A percentile compares a stretch with the other conserved stretches of the same genome.
Evolutionary conservation across 2,888 invertebrate species (phyloP).

Genomic region (Heliconius ethilla): DNA sequence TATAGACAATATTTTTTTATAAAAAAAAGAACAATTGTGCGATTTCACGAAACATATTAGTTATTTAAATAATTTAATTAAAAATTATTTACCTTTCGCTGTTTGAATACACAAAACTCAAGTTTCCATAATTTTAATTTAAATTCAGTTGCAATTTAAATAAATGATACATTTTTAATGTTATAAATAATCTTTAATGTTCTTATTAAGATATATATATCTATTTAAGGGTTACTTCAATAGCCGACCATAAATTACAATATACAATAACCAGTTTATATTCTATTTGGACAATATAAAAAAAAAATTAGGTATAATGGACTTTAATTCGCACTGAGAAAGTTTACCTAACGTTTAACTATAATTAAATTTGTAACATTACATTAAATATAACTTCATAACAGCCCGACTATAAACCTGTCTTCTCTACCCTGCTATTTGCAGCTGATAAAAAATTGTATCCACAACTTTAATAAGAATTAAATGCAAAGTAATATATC

Average conservation of each 20-base stretch:
- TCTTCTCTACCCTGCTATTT: too few species aligned
- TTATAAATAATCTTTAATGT: too few species aligned
- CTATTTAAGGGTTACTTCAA: neutral
- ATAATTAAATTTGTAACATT: neutral
- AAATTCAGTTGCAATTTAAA: neutral
- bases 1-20: neutral
- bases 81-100: neutral
- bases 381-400: neutral
- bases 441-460: neutral
- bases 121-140: neutral
- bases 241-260: neutral
- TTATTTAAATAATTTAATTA: neutral
- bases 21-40: neutral
- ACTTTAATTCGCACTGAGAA: neutral
- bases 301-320: conserved; percentile 5
- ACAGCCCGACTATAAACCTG: neutral
- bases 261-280: neutral
- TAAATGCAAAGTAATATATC: neutral
- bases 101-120: neutral
- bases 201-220: neutral
- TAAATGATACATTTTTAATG: neutral
- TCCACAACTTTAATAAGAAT: neutral
- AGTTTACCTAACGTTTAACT: neutral
- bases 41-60: neutral
- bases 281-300: neutral